These are phyloP conservation scores for Carassius carassius DNA, from an alignment of 2,113 vertebrate genomes.

Conservation along the genomic window DNA sequence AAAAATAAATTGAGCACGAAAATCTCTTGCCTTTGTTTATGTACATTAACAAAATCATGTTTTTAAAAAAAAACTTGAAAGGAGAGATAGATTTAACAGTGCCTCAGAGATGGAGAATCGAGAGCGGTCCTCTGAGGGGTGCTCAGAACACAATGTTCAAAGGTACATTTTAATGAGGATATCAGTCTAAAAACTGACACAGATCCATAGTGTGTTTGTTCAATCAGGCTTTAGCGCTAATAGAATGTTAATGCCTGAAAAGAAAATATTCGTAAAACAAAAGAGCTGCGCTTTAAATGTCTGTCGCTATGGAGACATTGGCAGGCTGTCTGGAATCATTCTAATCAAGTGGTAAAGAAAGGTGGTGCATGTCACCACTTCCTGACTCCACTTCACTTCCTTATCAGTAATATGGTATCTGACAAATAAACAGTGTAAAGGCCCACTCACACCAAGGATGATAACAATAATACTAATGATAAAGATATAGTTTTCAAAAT, in stretches of 20 bases:
- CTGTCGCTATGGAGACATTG: constrained; percentile 49
- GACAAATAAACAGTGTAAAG: background rate
- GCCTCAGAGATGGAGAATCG: background rate
- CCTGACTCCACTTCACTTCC: background rate
- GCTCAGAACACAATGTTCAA: background rate
- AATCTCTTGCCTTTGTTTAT: constrained; percentile 4
- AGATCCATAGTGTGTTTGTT: constrained; percentile 7
- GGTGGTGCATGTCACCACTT: constrained; percentile 23
- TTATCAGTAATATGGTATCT: background rate
- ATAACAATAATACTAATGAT: too few species aligned
- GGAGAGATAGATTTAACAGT: background rate
- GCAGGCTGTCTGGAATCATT: constrained; percentile 43
- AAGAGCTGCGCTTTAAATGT: constrained; percentile 9
- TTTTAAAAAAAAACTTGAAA: background rate
- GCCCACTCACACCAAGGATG: too few species aligned
- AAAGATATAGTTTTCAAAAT: too few species aligned
- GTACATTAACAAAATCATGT: constrained; percentile 22
- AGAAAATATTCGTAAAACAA: background rate
- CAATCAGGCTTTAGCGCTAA: background rate
- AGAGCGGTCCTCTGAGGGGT: background rate
- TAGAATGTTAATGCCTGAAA: constrained; percentile 3
- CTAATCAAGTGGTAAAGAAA: constrained; percentile 27
- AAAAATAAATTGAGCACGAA: background rate
- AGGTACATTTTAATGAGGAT: background rate
- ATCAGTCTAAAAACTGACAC: constrained; percentile 4